Conservation (phyloP, 2,888 invertebrate genomes). For the Tetragonula carbonaria region DNA sequence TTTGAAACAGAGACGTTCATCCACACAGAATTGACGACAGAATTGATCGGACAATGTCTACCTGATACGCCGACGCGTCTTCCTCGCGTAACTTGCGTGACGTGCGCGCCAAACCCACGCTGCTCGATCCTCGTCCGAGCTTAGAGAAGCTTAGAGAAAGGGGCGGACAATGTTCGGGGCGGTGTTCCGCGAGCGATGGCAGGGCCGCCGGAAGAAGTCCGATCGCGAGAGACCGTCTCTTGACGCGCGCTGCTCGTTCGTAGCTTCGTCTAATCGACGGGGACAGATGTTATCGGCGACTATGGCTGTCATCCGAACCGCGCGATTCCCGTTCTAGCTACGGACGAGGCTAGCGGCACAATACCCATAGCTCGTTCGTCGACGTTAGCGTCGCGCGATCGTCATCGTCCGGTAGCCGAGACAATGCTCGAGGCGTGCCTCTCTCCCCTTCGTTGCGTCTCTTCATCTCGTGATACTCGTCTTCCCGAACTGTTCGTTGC, state of each 20-base stretch:
- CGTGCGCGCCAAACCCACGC: too few species aligned
- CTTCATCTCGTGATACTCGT: neutral
- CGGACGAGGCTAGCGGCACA: slow-evolving; percentile 51
- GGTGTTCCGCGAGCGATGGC: slow-evolving; percentile 48
- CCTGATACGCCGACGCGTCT: neutral
- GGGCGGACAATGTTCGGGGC: slow-evolving; percentile 58
- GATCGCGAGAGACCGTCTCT: slow-evolving; percentile 44
- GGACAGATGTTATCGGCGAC: slow-evolving; percentile 62
- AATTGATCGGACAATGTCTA: too few species aligned
- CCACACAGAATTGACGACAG: neutral
- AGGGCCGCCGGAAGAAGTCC: slow-evolving; percentile 68
- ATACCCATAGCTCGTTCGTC: slow-evolving; percentile 40
- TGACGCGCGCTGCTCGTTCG: slow-evolving; percentile 48
- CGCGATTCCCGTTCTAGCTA: slow-evolving; percentile 58
- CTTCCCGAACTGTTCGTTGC: neutral
- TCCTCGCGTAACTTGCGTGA: neutral
- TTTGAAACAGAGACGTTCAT: neutral
- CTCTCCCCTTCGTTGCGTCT: slow-evolving; percentile 39
- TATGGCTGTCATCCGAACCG: slow-evolving; percentile 62
- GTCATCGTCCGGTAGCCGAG: slow-evolving; percentile 63
- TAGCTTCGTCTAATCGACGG: slow-evolving; percentile 66
- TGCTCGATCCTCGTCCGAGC: slow-evolving; percentile 32
- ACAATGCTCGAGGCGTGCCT: slow-evolving; percentile 66
- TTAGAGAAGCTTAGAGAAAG: slow-evolving; percentile 56
- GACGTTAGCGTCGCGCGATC: slow-evolving; percentile 51